These are phyloP conservation scores for Mustela erminea DNA, from an alignment of 2,797 vertebrate genomes.

Conservation along the genomic window DNA sequence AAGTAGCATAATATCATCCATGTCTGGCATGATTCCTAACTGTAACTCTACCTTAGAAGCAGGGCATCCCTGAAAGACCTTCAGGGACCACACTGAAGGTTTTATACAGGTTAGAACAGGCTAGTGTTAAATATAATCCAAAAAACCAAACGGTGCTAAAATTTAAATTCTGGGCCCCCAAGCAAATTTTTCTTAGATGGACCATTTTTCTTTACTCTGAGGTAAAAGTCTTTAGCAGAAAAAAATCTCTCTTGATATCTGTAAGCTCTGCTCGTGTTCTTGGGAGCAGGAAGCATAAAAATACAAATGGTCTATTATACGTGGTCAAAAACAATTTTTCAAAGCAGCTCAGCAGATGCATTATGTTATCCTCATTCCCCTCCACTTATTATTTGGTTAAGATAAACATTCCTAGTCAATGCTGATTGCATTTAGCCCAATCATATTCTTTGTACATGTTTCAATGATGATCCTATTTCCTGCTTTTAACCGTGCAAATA, in stretches of 20 bases:
- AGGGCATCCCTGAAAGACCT: neutral
- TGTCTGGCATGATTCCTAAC: neutral
- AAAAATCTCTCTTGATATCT: neutral
- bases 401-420: conserved; percentile 47
- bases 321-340: conserved; percentile 46
- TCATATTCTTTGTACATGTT: conserved; percentile 19
- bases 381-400: conserved; percentile 5
- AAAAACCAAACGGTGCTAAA: neutral
- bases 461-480: conserved; percentile 39
- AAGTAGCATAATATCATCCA: neutral
- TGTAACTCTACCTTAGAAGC: neutral
- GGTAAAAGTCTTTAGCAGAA: neutral
- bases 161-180: neutral
- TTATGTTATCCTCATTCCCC: neutral
- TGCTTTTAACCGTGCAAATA: conserved; percentile 61
- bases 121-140: neutral
- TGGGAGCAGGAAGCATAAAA: neutral
- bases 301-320: conserved; percentile 27
- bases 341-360: conserved; percentile 11
- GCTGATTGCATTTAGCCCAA: conserved; percentile 29
- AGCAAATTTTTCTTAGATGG: neutral
- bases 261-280: neutral
- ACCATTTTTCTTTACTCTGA: neutral
- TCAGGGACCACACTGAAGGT: neutral
- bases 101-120: neutral